These are phyloP conservation scores for Enteromius argenteus DNA, from an alignment of 2,797 vertebrate species.

Conservation along the genomic window DNA sequence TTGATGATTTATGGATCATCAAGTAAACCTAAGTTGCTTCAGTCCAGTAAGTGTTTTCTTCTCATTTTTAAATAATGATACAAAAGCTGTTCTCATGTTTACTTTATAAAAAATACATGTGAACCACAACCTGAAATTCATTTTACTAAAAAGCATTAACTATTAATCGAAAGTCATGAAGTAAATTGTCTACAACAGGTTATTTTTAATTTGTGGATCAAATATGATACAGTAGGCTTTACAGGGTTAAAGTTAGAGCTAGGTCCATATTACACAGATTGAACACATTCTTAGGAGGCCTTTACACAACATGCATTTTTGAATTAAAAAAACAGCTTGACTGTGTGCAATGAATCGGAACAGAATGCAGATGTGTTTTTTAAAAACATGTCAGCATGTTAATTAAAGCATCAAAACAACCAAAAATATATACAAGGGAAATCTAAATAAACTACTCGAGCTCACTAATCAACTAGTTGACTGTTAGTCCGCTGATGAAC, in stretches of 20 bases:
- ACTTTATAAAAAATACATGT: neutral
- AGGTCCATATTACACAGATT: neutral
- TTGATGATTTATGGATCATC: neutral
- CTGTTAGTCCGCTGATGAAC: slow-evolving; percentile 3
- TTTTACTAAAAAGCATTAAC: neutral
- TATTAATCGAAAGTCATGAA: neutral
- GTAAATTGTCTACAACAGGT: neutral
- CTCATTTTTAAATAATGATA: neutral
- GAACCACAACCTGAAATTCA: neutral
- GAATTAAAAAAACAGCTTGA: neutral
- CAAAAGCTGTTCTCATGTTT: neutral
- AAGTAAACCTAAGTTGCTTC: neutral
- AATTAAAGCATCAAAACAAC: neutral
- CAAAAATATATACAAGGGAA: neutral
- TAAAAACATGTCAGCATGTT: neutral
- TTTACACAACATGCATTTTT: neutral
- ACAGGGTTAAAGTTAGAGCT: neutral
- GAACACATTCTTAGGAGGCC: neutral
- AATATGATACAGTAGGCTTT: neutral
- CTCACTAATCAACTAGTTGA: neutral
- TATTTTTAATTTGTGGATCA: neutral
- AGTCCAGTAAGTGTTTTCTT: neutral
- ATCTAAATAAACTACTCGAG: neutral
- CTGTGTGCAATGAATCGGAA: neutral
- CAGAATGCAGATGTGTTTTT: neutral